Base-by-base conservation (phyloP, 2,888 invertebrate genomes). In the Schizaphis graminum region DNA sequence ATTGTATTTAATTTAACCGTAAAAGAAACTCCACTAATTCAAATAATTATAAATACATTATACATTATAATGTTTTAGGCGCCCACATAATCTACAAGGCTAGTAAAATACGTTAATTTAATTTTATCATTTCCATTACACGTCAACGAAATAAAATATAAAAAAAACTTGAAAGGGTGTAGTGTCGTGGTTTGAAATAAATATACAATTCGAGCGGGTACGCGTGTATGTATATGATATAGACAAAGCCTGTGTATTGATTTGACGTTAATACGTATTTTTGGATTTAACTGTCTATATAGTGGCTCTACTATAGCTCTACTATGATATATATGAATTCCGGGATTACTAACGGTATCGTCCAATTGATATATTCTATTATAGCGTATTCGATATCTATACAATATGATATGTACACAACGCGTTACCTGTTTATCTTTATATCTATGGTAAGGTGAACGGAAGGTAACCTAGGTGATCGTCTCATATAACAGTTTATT, bases 251-350 rank as follows among this genome's bases (percentile, higher is more conserved):
- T 77, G 77, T 77, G 21, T 77, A 77, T 77, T 77, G 77, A 77
- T 67, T 77, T 21, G 35, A 77, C 77, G 77, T 77, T 35, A 77
- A 77, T 77, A 77, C 77, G 77, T 35, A 77, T 77, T 77, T 77
- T 77, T 77, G 35, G 77, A 77, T 77, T 77, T 77, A 21, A 77
- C 35, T 35, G 77, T 77, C 35, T 77, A 77, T 77, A 21, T 77
- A 21, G 35, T 77, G 77, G 16, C n/a, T 67, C n/a, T 57, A 13
- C 13, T n/a, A 67, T n/a, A 13, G n/a, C n/a, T n/a, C n/a, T 16
- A 35, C 77, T 8, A 35, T 77, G 35, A 8, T 21, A 21, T 35
- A 35, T 77, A 77, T 77, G 77, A 77, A 77, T 77, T 35, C 21
- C 35, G 21, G 77, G 8, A 77, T 77, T 77, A 77, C 21, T 77